These are phyloP conservation scores for Hormaphis cornu DNA, from an alignment of 1,140 invertebrate genomes.

Conservation along the genomic window DNA sequence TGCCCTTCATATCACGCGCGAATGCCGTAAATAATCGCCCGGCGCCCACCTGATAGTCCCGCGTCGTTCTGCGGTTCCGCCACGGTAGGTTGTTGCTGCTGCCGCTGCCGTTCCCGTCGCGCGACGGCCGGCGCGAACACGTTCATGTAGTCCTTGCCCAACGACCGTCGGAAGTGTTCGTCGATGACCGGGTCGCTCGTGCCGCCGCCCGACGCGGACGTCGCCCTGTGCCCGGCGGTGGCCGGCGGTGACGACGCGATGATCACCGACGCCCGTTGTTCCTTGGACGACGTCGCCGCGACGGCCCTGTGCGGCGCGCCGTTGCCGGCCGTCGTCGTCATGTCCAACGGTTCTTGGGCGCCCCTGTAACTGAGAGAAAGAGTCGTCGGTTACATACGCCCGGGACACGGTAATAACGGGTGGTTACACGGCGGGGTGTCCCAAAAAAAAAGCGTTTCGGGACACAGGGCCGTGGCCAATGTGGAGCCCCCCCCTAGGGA, in stretches of 20 bases:
- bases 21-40: too few species aligned
- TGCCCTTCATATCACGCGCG: too few species aligned
- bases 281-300: background rate
- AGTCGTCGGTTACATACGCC: too few species aligned
- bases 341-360: constrained; percentile 36
- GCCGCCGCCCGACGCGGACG: constrained; percentile 41
- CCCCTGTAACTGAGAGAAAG: constrained; percentile 31
- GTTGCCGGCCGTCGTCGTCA: constrained; percentile 35
- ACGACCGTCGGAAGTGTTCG: constrained; percentile 86
- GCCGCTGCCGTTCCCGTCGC: background rate
- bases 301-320: too few species aligned
- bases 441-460: too few species aligned
- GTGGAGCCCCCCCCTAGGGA: too few species aligned
- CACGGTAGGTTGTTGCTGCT: too few species aligned
- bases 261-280: constrained; percentile 26
- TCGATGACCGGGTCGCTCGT: constrained; percentile 80
- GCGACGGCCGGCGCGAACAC: constrained; percentile 44
- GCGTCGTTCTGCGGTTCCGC: background rate
- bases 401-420: too few species aligned
- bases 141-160: constrained; percentile 78
- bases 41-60: constrained; percentile 15
- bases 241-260: background rate
- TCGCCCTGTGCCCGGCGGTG: constrained; percentile 41
- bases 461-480: too few species aligned
- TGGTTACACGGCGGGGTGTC: too few species aligned